phyloP scores from a whole-genome alignment of 2,888 invertebrate genomes.

The Xestoiulus laeticollis region DNA sequence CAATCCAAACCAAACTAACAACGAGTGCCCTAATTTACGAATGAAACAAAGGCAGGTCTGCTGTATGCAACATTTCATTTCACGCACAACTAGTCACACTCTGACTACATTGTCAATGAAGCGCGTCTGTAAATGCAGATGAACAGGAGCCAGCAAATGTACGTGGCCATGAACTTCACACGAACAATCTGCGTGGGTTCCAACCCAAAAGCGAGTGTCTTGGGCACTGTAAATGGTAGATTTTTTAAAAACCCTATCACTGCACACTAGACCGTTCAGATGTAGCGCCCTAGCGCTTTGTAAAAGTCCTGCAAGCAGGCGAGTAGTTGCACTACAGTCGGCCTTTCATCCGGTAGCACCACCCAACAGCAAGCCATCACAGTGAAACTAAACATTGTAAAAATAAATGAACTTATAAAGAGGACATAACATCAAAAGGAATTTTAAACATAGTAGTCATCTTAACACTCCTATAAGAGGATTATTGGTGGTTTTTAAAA shows the following conservation, averaged over 20 bases:
- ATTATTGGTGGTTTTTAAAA: no score
- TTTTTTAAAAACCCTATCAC: not conserved
- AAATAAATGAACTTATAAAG: constrained; percentile 48
- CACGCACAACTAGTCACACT: not conserved
- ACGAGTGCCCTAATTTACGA: not conserved
- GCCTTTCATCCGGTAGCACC: constrained; percentile 62
- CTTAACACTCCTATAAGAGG: no score
- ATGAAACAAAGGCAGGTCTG: not conserved
- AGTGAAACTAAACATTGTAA: constrained; percentile 61
- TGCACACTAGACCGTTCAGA: constrained; percentile 59
- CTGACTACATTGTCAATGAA: not conserved
- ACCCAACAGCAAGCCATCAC: constrained; percentile 65
- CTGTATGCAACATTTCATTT: not conserved
- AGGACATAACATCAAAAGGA: not conserved
- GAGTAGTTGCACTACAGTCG: constrained; percentile 63
- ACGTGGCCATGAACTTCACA: not conserved
- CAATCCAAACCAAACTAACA: constrained; percentile 19
- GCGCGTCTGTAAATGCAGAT: not conserved
- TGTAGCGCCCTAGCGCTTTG: constrained; percentile 63
- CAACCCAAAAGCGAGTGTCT: constrained; percentile 26
- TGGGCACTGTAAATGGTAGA: not conserved
- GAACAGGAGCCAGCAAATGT: constrained; percentile 5
- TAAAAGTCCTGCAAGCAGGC: constrained; percentile 64
- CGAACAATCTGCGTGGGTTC: not conserved
- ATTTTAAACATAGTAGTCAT: no score